These are phyloP conservation scores for Corapipo altera DNA, from an alignment of 2,113 vertebrate species.

Conservation along the genomic window DNA sequence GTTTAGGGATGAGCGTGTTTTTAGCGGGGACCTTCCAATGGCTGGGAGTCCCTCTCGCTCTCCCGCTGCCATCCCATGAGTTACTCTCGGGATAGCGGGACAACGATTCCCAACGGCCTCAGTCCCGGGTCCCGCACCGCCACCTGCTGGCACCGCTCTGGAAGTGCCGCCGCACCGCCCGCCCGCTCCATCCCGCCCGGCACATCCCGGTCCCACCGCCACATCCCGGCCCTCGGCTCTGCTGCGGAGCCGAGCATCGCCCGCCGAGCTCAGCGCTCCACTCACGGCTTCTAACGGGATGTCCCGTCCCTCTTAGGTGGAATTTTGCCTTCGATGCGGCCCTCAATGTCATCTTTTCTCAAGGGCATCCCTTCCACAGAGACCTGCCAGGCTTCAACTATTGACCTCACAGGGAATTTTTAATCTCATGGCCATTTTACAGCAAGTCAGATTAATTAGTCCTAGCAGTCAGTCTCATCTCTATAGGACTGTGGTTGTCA, in stretches of 20 bases:
- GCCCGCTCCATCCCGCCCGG: background rate
- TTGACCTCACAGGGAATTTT: background rate
- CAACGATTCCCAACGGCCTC: accelerated
- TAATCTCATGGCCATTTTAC: background rate
- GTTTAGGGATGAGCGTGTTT: background rate
- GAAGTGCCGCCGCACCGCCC: background rate
- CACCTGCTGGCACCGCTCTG: background rate
- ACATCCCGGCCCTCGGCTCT: background rate
- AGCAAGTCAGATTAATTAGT: background rate
- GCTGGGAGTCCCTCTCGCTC: background rate
- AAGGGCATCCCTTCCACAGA: background rate
- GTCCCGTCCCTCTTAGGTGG: accelerated
- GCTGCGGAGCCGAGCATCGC: accelerated
- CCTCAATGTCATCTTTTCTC: background rate
- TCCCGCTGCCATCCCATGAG: accelerated
- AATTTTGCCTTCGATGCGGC: background rate
- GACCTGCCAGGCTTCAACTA: background rate
- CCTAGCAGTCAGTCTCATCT: background rate
- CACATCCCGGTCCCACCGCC: background rate
- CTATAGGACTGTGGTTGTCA: background rate
- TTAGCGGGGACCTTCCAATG: accelerated
- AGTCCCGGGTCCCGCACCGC: background rate
- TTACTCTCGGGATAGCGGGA: accelerated
- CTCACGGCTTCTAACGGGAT: background rate
- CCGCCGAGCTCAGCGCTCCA: accelerated